A percentile compares a stretch with the other conserved stretches of the same genome.
Conservation (phyloP, 2,113 vertebrate species). For the Phaetusa simplex region DNA sequence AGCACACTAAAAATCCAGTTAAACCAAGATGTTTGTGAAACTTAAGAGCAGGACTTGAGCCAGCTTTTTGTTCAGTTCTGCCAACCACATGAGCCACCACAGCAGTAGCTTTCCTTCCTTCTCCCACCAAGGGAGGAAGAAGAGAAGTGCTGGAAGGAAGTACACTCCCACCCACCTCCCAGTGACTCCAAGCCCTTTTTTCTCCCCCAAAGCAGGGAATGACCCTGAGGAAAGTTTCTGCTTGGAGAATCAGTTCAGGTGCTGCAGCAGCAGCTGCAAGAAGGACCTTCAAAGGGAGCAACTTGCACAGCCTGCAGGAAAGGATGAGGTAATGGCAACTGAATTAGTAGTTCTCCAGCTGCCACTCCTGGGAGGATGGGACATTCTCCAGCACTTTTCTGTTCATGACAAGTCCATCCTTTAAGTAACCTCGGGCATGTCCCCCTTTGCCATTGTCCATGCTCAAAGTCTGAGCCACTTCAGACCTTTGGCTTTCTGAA, state of each 20-base stretch:
- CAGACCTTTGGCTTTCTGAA: background rate
- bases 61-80: background rate
- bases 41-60: background rate
- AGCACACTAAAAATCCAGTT: constrained; percentile 35
- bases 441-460: background rate
- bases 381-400: background rate
- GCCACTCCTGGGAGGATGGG: background rate
- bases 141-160: background rate
- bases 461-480: background rate
- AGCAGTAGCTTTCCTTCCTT: background rate
- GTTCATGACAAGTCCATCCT: background rate
- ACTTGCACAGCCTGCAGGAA: background rate
- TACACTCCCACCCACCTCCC: background rate
- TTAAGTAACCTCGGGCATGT: background rate
- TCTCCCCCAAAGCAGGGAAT: constrained; percentile 8
- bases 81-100: background rate
- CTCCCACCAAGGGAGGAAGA: background rate
- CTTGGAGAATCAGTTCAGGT: constrained; percentile 27
- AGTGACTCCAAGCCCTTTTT: background rate
- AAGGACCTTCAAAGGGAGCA: constrained; percentile 15
- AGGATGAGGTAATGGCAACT: constrained; percentile 47
- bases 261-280: background rate
- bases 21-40: background rate
- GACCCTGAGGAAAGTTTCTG: constrained; percentile 6
- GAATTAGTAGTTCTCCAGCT: constrained; percentile 16